Evolutionary conservation across 2,113 vertebrate genomes (phyloP).

Genomic region (Erythrocercus mccallii): DNA sequence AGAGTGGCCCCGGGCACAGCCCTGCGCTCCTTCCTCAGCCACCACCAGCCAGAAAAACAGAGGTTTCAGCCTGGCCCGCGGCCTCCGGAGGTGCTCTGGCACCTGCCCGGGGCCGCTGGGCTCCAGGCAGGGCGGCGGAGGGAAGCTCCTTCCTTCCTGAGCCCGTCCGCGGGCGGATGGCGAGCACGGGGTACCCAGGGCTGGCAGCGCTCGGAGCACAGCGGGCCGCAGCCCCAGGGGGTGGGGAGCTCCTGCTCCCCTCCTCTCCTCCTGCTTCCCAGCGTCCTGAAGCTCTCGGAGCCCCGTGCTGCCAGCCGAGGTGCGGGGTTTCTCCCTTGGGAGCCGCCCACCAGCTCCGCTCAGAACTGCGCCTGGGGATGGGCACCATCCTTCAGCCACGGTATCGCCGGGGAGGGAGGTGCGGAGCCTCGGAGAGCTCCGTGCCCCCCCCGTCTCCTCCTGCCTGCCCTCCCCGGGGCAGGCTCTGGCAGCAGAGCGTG

Average conservation of each 20-base stretch:
- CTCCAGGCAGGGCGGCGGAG: neutral
- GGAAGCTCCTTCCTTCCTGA: neutral
- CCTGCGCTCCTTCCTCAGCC: neutral
- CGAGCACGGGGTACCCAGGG: rapidly evolving
- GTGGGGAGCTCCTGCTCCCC: too few species aligned
- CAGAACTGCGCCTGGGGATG: rapidly evolving
- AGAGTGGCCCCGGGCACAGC: neutral
- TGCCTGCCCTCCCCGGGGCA: neutral
- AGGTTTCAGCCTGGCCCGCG: neutral
- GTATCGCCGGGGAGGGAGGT: neutral
- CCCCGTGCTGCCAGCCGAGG: neutral
- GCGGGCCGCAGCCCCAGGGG: neutral
- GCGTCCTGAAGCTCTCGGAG: too few species aligned
- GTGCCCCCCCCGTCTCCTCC: neutral
- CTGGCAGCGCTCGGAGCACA: neutral
- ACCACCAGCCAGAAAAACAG: neutral
- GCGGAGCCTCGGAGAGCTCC: neutral
- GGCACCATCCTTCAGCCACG: rapidly evolving
- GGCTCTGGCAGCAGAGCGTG: neutral
- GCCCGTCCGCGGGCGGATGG: rapidly evolving
- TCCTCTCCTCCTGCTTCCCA: neutral
- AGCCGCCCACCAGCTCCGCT: neutral
- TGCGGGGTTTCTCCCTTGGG: rapidly evolving
- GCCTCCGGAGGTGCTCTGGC: neutral
- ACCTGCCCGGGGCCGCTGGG: neutral